Evolutionary conservation across 2,113 vertebrate species (phyloP).

Genomic region (Symphodus melops): DNA sequence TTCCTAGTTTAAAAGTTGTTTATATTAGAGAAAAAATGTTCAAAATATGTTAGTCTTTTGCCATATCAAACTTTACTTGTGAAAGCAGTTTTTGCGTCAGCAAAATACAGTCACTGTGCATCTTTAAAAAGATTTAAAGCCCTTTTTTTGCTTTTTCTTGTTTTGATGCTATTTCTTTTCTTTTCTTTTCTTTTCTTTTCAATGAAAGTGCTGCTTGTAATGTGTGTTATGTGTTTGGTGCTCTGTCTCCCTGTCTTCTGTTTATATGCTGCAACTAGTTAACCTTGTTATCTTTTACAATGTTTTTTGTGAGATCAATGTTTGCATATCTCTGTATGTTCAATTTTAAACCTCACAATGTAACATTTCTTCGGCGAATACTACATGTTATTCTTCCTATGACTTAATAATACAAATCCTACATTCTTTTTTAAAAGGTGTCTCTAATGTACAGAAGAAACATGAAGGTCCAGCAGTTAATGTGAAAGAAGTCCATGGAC

Average conservation of each 20-base stretch:
- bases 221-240: background rate
- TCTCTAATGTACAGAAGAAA: slow-evolving; percentile 17
- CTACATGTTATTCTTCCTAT: background rate
- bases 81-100: background rate
- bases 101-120: background rate
- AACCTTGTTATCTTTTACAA: no score
- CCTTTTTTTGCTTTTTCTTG: background rate
- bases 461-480: slow-evolving; percentile 10
- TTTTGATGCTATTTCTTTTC: background rate
- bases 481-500: background rate
- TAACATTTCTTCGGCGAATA: no score
- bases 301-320: background rate
- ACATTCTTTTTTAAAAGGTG: background rate
- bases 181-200: background rate
- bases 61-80: background rate
- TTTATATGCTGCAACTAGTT: background rate
- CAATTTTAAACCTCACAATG: background rate
- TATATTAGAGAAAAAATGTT: background rate
- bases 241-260: background rate
- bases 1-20: background rate
- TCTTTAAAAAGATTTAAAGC: background rate
- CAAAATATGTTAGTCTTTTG: background rate
- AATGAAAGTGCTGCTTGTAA: no score
- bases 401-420: slow-evolving; percentile 12
- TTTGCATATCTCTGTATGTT: slow-evolving; percentile 2